A percentile compares a stretch with the other conserved stretches of the same genome.
Conservation (phyloP, 2,888 invertebrate genomes). For the Ochropleura leucogaster region DNA sequence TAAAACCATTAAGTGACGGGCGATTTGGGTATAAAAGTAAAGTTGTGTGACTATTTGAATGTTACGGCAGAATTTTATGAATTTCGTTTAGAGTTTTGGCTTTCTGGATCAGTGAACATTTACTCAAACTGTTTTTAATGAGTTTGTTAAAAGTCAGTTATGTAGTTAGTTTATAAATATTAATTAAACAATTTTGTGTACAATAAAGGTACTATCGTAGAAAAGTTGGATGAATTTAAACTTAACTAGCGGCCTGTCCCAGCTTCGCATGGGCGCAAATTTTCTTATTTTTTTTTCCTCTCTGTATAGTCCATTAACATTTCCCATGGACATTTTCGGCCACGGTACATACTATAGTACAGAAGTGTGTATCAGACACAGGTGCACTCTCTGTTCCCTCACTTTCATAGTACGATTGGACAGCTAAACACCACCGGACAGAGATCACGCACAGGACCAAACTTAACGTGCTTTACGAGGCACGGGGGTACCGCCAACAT, state of each 20-base stretch:
- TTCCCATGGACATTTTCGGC: too few relatives aligned
- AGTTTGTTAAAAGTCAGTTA: slow-evolving; percentile 11
- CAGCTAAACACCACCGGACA: too few relatives aligned
- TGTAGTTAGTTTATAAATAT: background rate
- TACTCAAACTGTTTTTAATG: background rate
- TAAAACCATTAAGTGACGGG: slow-evolving; percentile 21
- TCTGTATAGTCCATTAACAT: too few relatives aligned
- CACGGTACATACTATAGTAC: too few relatives aligned
- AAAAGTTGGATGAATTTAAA: slow-evolving; percentile 2
- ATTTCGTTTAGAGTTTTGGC: slow-evolving; percentile 3
- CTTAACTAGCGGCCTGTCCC: background rate
- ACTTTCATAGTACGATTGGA: too few relatives aligned
- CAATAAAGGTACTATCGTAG: background rate
- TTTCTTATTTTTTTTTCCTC: too few relatives aligned
- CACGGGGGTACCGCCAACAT: too few relatives aligned
- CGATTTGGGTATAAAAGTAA: slow-evolving; percentile 6
- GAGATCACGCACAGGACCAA: too few relatives aligned
- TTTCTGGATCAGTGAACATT: slow-evolving; percentile 23
- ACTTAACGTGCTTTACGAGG: too few relatives aligned
- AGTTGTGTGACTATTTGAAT: slow-evolving; percentile 9
- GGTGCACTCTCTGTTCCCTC: too few relatives aligned
- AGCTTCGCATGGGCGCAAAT: too few relatives aligned
- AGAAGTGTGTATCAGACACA: too few relatives aligned
- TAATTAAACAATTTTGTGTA: background rate
- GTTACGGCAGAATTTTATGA: background rate